Base-by-base conservation (phyloP, 53 echinoderm and acorn worm genomes). In the Stichopus horrens region DNA sequence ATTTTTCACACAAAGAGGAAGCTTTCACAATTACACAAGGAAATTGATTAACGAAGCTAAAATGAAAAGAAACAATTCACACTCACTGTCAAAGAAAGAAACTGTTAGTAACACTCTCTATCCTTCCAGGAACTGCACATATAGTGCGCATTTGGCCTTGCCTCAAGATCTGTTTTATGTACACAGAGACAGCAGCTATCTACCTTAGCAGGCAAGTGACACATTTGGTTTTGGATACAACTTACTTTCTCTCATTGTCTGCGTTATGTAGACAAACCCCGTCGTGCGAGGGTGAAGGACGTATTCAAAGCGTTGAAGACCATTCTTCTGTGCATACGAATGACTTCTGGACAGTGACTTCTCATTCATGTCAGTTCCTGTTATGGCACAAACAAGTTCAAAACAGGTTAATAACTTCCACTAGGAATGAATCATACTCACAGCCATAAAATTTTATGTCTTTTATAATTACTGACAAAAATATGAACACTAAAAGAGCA, bases 261-360 rank as follows among this genome's bases (percentile, higher is more conserved):
- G 90, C 55, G 92, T 75, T 9, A 93, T 90, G 63, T 91, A 95
- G 54, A 88, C 86, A 86, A 97, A 92, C 51, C 97, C 97, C 57
- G 95, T 95, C 18, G 95, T 95, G 54, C 97, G 84, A 19, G 97
- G 97, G 79, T 97, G 97, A 53, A 97, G 89, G 18, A 95, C 91
- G 58, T 94, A 97, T 14, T 95, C 89, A 80, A 94, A 97, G 52
- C 77, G 80, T 71, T 89, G 92, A 20, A 92, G 91, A 23, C 89
- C 87, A 86, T 90, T 92, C 84, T 97, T 97, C 68, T 86, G 83
- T 23, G 97, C 97, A 90, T 90, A 97, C 18, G 92, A 92, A 71
- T 94, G 92, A 88, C 97, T 95, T 23, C 88, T 94, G 8, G 22
- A 37, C 76, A 93, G 92, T 52, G 91, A 90, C 53, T 79, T 75